Evolutionary conservation across 2,888 invertebrate genomes (phyloP).

Genomic region (Petrophora chlorosata): DNA sequence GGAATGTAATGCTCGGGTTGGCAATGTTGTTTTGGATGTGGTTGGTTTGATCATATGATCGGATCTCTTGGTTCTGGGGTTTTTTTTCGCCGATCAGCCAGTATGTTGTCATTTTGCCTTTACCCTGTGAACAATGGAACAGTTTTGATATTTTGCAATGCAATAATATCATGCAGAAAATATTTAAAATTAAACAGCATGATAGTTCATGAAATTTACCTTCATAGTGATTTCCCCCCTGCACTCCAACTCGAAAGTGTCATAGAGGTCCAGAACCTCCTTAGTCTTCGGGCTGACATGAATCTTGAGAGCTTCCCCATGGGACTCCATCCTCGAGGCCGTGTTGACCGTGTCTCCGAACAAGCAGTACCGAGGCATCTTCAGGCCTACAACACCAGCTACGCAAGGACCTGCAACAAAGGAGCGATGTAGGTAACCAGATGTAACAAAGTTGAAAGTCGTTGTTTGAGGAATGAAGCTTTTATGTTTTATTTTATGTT

Average conservation of each 20-base stretch:
- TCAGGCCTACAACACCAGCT: constrained; percentile 95
- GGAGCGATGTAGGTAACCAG: too few species aligned
- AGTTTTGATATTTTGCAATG: too few species aligned
- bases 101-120: constrained; percentile 94
- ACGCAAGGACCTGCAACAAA: constrained; percentile 87
- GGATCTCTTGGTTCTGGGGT: constrained; percentile 41
- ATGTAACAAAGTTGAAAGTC: too few species aligned
- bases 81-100: constrained; percentile 91
- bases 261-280: constrained; percentile 92
- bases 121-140: constrained; percentile 87
- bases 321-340: constrained; percentile 95
- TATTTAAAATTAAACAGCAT: too few species aligned
- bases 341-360: constrained; percentile 97
- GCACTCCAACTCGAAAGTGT: constrained; percentile 91
- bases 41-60: constrained; percentile 46
- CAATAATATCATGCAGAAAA: too few species aligned
- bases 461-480: too few species aligned
- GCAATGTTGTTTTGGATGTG: constrained; percentile 44
- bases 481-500: too few species aligned
- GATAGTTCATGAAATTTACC: too few species aligned
- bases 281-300: constrained; percentile 96
- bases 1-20: constrained; percentile 77
- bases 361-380: constrained; percentile 97
- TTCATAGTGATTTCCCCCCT: constrained; percentile 96
- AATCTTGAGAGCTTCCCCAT: constrained; percentile 94